phyloP scores from a whole-genome alignment of 2,797 vertebrate genomes.

The Sphaeramia orbicularis region DNA sequence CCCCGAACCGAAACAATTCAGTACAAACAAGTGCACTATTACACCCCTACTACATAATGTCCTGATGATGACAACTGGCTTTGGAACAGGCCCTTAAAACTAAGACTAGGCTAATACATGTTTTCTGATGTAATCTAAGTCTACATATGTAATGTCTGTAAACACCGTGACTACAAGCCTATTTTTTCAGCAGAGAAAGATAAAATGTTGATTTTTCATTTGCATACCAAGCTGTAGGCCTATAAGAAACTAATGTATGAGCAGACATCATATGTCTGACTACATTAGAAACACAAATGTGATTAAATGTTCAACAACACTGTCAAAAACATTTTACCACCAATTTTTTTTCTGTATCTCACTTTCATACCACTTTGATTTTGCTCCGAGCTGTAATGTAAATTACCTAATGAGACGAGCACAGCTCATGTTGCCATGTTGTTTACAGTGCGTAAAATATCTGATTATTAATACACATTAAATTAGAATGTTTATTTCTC shows the following conservation, averaged over 20 bases:
- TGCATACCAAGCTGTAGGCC: not conserved
- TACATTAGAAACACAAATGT: not conserved
- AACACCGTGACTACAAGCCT: not conserved
- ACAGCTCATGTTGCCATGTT: slow-evolving; percentile 20
- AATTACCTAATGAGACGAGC: slow-evolving; percentile 45
- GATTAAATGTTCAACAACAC: slow-evolving; percentile 3
- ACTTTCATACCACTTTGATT: slow-evolving; percentile 23
- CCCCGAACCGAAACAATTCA: too few species aligned
- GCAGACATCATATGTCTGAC: too few species aligned
- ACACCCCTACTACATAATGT: too few species aligned
- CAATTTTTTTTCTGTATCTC: not conserved
- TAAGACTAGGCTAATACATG: not conserved
- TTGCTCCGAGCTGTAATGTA: slow-evolving; percentile 21
- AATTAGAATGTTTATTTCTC: slow-evolving; percentile 49
- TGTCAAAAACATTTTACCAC: not conserved
- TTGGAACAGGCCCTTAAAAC: slow-evolving; percentile 23
- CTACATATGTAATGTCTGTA: not conserved
- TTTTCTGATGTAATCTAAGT: not conserved
- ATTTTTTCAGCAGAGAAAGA: not conserved
- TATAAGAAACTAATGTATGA: too few species aligned
- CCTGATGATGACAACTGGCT: slow-evolving; percentile 42
- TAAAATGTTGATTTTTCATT: not conserved
- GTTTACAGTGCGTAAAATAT: slow-evolving; percentile 40
- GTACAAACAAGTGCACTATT: too few species aligned
- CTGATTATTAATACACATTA: slow-evolving; percentile 52